Evolutionary conservation across 2,888 invertebrate species (phyloP).

Genomic region (Drosophila phalerata): DNA sequence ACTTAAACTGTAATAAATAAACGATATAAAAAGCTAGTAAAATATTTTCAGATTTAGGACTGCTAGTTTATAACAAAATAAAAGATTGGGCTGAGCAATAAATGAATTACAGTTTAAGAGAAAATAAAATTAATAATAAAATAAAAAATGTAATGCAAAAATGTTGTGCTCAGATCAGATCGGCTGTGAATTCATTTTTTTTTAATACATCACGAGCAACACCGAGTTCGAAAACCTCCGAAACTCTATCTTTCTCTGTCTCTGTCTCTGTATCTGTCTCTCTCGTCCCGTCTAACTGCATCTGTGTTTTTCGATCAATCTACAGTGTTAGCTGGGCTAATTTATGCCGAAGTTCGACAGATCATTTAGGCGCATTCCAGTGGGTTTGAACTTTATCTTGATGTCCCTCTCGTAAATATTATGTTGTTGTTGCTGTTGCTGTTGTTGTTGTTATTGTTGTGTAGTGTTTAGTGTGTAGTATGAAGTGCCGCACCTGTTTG

Average conservation of each 20-base stretch:
- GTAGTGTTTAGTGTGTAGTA: background rate
- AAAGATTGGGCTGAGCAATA: too few relatives aligned
- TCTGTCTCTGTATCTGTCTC: background rate
- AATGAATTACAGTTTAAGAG: background rate
- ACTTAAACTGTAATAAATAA: slow-evolving; percentile 2
- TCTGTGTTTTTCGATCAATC: slow-evolving; percentile 13
- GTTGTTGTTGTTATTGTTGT: background rate
- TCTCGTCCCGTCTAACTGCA: background rate
- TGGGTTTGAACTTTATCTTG: slow-evolving; percentile 51
- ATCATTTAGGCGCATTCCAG: slow-evolving; percentile 35
- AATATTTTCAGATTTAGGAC: too few relatives aligned
- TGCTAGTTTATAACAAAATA: too few relatives aligned
- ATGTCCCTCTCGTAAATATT: slow-evolving; percentile 36
- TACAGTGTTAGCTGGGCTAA: slow-evolving; percentile 26
- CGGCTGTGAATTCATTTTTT: background rate
- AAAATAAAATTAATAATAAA: too few relatives aligned
- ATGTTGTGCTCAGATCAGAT: slow-evolving; percentile 1
- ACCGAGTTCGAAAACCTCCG: background rate
- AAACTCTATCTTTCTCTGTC: background rate
- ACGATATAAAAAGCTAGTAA: background rate
- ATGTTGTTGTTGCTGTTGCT: slow-evolving; percentile 7
- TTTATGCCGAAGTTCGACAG: slow-evolving; percentile 37
- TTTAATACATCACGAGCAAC: slow-evolving; percentile 1
- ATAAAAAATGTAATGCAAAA: too few relatives aligned
- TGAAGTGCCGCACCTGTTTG: slow-evolving; percentile 46